A percentile compares a stretch with the other conserved stretches of the same genome.
Evolutionary conservation across 2,113 vertebrate species (phyloP).

Genomic region (Madoqua kirkii): DNA sequence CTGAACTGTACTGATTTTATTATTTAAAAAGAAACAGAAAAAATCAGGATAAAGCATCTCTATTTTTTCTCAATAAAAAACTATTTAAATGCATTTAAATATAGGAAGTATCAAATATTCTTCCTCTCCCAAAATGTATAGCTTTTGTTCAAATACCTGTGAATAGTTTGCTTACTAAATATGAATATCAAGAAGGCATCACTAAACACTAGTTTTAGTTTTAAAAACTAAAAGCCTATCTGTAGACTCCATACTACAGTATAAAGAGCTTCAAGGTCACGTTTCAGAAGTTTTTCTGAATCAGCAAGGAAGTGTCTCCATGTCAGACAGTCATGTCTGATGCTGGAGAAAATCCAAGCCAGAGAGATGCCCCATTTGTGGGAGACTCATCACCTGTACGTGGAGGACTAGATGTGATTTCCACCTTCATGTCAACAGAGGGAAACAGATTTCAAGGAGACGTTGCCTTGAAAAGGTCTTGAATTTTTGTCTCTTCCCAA

Average conservation of each 20-base stretch:
- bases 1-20: not conserved
- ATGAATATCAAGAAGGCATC: not conserved
- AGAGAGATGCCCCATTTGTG: not conserved
- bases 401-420: not conserved
- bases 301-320: not conserved
- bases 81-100: not conserved
- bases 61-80: not conserved
- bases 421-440: not conserved
- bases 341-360: not conserved
- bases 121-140: not conserved
- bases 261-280: not conserved
- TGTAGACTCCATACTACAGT: not conserved
- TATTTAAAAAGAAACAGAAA: not conserved
- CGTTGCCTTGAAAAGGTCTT: not conserved
- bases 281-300: not conserved
- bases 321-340: not conserved
- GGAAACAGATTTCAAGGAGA: not conserved
- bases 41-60: not conserved
- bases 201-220: not conserved
- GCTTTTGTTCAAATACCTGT: not conserved
- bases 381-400: not conserved
- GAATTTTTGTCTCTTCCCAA: constrained; percentile 14
- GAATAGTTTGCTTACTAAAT: not conserved
- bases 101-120: not conserved
- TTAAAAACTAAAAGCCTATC: not conserved